Conservation (phyloP, 2,888 invertebrate species). For the Tinea semifulvella region DNA sequence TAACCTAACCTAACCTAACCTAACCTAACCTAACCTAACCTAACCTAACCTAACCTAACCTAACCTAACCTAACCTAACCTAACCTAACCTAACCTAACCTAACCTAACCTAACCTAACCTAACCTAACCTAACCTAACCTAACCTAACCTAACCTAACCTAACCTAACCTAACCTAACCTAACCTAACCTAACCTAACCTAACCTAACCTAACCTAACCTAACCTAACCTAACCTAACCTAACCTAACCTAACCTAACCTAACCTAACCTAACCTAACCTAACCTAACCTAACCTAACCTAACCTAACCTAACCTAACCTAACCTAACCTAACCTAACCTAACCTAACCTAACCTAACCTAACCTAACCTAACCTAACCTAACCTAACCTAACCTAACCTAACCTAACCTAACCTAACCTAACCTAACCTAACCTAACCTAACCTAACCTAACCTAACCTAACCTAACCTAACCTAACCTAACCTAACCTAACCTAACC, state of each 20-base stretch:
- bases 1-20: conserved; percentile 1
- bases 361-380: conserved; percentile 16
- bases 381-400: conserved; percentile 16
- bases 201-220: conserved; percentile 13
- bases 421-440: conserved; percentile 16
- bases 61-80: conserved; percentile 13
- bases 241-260: conserved; percentile 14
- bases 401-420: conserved; percentile 16
- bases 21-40: not conserved
- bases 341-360: conserved; percentile 16
- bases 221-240: conserved; percentile 13
- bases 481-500: conserved; percentile 16
- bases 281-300: conserved; percentile 16
- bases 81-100: conserved; percentile 15
- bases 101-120: conserved; percentile 13
- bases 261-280: conserved; percentile 16
- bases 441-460: conserved; percentile 16
- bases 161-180: conserved; percentile 13
- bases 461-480: conserved; percentile 15
- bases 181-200: conserved; percentile 13
- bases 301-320: conserved; percentile 16
- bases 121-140: conserved; percentile 13
- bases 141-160: conserved; percentile 13
- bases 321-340: conserved; percentile 16
- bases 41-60: not conserved